These are phyloP conservation scores for Patella pellucida DNA, from an alignment of 2,888 invertebrate genomes.

Conservation along the genomic window DNA sequence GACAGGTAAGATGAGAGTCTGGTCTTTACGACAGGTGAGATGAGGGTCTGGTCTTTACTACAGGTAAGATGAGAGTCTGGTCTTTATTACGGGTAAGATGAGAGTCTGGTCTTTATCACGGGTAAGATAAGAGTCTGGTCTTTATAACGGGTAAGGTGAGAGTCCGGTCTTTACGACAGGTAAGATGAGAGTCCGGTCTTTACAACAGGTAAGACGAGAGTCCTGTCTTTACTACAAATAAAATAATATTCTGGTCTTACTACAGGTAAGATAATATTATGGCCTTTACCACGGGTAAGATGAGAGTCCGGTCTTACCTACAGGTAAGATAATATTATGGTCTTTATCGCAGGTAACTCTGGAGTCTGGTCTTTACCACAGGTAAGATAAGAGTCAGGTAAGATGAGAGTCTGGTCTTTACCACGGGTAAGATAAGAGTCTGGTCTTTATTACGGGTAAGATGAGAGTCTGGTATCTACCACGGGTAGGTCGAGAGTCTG, in stretches of 20 bases:
- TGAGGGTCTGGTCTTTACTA: conserved; percentile 77
- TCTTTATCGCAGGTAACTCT: too few species aligned
- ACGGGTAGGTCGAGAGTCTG: conserved; percentile 75
- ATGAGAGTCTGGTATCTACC: background rate
- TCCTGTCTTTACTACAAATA: conserved; percentile 85
- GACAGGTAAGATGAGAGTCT: conserved; percentile 74
- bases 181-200: conserved; percentile 23
- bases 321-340: too few species aligned
- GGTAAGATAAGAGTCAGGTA: too few species aligned
- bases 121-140: conserved; percentile 72
- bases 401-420: conserved; percentile 75
- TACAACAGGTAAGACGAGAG: too few species aligned
- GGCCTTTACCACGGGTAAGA: too few species aligned
- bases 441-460: conserved; percentile 81
- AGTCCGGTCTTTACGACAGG: conserved; percentile 81
- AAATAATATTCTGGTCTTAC: conserved; percentile 74
- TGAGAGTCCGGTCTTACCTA: too few species aligned
- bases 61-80: conserved; percentile 72
- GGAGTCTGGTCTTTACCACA: conserved; percentile 86
- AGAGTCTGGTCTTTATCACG: conserved; percentile 86
- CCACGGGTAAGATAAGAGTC: conserved; percentile 75
- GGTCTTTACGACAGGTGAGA: conserved; percentile 81
- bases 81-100: too few species aligned
- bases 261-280: conserved; percentile 74
- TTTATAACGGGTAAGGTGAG: conserved; percentile 79